These are phyloP conservation scores for Lutraria rhynchaena DNA, from an alignment of 1,140 invertebrate genomes.

Conservation along the genomic window DNA sequence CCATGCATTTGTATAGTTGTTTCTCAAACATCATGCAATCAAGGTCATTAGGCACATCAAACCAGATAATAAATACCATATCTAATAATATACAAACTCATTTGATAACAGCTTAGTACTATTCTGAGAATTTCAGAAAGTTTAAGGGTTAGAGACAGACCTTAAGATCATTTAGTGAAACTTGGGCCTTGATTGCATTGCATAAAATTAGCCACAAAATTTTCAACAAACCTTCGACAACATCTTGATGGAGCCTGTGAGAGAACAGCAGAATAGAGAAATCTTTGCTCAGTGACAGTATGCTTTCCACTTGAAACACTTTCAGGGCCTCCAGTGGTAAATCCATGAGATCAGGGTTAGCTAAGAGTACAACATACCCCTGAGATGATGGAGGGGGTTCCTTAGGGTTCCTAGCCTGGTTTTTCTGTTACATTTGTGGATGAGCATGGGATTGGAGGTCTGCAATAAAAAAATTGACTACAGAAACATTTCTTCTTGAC, in stretches of 20 bases:
- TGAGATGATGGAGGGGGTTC: constrained; percentile 60
- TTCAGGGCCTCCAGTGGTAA: constrained; percentile 79
- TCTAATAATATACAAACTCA: no score
- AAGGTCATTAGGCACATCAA: no score
- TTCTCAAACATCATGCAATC: no score
- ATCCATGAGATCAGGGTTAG: constrained; percentile 78
- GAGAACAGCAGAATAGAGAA: constrained; percentile 80
- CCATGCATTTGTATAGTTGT: no score
- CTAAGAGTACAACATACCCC: constrained; percentile 78
- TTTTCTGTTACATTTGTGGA: constrained; percentile 51
- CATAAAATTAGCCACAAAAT: no score
- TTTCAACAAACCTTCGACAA: constrained; percentile 63
- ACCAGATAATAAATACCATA: no score
- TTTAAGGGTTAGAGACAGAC: no score
- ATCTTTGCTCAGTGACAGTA: constrained; percentile 77
- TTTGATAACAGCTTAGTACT: no score
- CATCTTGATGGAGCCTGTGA: constrained; percentile 72
- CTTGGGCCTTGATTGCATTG: no score
- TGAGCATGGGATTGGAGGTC: constrained; percentile 33
- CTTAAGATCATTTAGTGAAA: no score
- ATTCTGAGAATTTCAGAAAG: no score
- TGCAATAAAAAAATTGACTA: constrained; percentile 3
- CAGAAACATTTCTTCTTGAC: no score
- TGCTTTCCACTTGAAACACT: constrained; percentile 71
- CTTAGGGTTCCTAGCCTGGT: constrained; percentile 48